Conservation (phyloP, 2,113 vertebrate species). For the Apeltes quadracus region DNA sequence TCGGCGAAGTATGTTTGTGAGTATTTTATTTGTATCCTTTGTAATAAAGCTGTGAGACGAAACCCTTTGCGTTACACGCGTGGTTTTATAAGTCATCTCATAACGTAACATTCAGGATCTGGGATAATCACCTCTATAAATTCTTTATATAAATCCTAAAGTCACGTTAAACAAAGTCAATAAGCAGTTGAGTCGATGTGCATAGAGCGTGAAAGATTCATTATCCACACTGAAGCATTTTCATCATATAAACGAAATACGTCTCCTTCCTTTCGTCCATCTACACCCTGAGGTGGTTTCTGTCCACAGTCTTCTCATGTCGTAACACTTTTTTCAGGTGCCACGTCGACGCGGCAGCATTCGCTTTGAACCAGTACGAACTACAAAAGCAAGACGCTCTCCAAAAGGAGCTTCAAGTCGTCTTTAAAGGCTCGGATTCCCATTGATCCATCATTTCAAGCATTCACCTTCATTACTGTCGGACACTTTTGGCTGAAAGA, state of each 20-base stretch:
- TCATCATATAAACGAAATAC: not conserved
- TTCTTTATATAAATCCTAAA: not conserved
- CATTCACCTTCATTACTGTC: conserved; percentile 22
- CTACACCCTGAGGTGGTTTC: conserved; percentile 11
- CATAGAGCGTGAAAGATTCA: not conserved
- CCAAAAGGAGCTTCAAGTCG: conserved; percentile 10
- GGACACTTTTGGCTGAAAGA: conserved; percentile 29
- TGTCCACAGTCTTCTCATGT: conserved; percentile 12
- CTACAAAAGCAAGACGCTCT: conserved; percentile 18
- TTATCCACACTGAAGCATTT: conserved; percentile 8
- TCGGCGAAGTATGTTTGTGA: not conserved
- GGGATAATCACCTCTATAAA: conserved; percentile 10
- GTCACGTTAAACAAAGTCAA: conserved; percentile 21
- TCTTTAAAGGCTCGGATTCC: conserved; percentile 40
- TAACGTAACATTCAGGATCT: conserved; percentile 6
- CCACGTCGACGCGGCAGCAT: conserved; percentile 2
- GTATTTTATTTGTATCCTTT: not conserved
- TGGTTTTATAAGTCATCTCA: conserved; percentile 14
- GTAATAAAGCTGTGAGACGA: conserved; percentile 13
- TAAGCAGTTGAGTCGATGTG: not conserved
- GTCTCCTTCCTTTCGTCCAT: conserved; percentile 20
- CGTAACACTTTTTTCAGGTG: conserved; percentile 15
- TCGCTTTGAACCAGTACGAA: conserved; percentile 33
- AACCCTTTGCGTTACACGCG: not conserved
- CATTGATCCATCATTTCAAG: conserved; percentile 43